Percentiles rank a stretch among this genome's conserved stretches.
Conservation (phyloP, 2,797 vertebrate genomes). For the Carcharodon carcharias region DNA sequence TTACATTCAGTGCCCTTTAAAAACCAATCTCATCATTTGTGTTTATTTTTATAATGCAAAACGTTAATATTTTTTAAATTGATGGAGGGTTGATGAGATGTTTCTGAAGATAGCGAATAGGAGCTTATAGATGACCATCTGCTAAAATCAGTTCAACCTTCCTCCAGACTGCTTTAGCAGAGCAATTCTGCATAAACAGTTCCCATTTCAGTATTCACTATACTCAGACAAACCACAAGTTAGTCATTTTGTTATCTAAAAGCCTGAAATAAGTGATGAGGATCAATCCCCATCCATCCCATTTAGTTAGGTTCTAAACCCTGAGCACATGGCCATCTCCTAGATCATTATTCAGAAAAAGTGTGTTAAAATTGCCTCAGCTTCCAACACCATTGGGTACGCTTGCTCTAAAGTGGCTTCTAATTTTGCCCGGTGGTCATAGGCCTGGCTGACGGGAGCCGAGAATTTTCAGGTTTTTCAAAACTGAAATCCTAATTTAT, state of each 20-base stretch:
- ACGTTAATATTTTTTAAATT: neutral
- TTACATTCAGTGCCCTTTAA: neutral
- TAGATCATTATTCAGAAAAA: neutral
- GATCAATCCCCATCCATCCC: neutral
- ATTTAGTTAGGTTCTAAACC: neutral
- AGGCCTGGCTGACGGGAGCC: neutral
- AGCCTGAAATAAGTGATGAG: too few relatives aligned
- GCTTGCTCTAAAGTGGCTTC: too few relatives aligned
- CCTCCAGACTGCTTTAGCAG: neutral
- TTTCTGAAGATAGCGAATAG: neutral
- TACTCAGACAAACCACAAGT: neutral
- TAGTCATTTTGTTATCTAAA: too few relatives aligned
- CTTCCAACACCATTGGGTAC: neutral
- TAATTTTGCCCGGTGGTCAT: too few relatives aligned
- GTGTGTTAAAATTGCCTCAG: neutral
- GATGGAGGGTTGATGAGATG: neutral
- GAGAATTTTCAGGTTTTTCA: neutral
- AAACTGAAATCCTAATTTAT: neutral
- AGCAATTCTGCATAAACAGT: neutral
- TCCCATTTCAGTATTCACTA: neutral
- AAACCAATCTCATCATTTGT: neutral
- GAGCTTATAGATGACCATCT: neutral
- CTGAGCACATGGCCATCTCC: neutral
- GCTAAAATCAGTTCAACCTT: neutral
- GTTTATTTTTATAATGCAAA: neutral